Percentiles rank a stretch among this genome's conserved stretches.
Evolutionary conservation across 2,113 vertebrate genomes (phyloP).

Genomic region (Sapajus apella): DNA sequence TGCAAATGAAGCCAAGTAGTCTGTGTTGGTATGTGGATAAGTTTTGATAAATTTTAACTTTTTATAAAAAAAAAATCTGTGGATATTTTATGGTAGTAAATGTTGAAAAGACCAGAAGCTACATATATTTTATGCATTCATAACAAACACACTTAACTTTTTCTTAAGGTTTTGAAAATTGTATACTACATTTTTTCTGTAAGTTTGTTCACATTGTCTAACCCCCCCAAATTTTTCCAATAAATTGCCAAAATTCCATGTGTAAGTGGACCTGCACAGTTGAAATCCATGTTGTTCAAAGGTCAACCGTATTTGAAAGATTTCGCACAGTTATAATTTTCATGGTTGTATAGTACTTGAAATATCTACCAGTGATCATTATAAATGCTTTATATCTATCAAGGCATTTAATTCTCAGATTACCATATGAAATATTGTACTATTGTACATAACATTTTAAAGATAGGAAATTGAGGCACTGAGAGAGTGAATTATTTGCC

Average conservation of each 20-base stretch:
- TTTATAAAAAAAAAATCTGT: background rate
- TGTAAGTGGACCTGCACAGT: too few relatives aligned
- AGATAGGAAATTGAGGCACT: background rate
- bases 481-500: background rate
- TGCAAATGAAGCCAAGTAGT: background rate
- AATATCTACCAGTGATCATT: background rate
- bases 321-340: background rate
- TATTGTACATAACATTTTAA: background rate
- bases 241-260: too few relatives aligned
- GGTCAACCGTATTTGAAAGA: background rate
- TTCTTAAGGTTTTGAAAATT: background rate
- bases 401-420: too few relatives aligned
- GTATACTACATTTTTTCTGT: background rate
- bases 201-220: background rate
- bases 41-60: background rate
- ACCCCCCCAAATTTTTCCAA: background rate
- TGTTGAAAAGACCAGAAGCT: background rate
- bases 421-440: too few relatives aligned
- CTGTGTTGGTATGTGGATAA: background rate
- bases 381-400: background rate
- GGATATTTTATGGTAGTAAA: background rate
- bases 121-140: background rate
- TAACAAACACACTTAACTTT: background rate
- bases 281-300: too few relatives aligned
- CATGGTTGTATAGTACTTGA: background rate